phyloP scores from a whole-genome alignment of 37 sponge, comb jelly and placozoan genomes.

The Axinella damicornis region DNA sequence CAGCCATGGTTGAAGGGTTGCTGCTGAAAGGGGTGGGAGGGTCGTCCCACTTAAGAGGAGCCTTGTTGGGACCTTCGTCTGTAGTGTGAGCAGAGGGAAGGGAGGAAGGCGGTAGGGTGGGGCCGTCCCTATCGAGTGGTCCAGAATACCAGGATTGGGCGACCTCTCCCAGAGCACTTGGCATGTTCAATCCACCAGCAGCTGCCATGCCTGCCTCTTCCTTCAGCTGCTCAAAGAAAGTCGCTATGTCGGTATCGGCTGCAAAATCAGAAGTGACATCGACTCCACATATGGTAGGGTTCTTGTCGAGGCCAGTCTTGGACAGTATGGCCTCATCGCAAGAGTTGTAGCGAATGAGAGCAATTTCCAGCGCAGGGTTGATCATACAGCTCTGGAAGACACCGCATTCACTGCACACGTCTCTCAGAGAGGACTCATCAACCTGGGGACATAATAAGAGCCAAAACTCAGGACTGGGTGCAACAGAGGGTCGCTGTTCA shows the following conservation, averaged over 20 bases:
- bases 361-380: constrained; percentile 13
- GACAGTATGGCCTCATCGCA: constrained; percentile 53
- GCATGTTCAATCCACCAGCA: background rate
- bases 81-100: no score
- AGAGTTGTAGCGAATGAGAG: constrained; percentile 44
- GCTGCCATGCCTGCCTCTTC: background rate
- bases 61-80: no score
- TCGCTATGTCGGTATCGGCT: constrained; percentile 44
- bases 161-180: background rate
- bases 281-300: constrained; percentile 46
- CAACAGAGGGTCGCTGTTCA: no score
- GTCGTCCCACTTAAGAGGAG: no score
- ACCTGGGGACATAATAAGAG: constrained; percentile 43
- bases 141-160: no score
- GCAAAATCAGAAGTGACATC: constrained; percentile 41
- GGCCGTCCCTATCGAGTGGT: background rate
- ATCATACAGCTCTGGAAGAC: constrained; percentile 24
- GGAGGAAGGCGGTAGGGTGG: no score
- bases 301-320: constrained; percentile 60
- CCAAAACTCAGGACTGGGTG: no score
- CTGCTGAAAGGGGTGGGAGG: no score
- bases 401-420: constrained; percentile 64
- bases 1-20: no score
- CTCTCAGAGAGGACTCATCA: constrained; percentile 42
- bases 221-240: constrained; percentile 33